phyloP scores from a whole-genome alignment of 2,113 vertebrate genomes.

The Monopterus albus region DNA sequence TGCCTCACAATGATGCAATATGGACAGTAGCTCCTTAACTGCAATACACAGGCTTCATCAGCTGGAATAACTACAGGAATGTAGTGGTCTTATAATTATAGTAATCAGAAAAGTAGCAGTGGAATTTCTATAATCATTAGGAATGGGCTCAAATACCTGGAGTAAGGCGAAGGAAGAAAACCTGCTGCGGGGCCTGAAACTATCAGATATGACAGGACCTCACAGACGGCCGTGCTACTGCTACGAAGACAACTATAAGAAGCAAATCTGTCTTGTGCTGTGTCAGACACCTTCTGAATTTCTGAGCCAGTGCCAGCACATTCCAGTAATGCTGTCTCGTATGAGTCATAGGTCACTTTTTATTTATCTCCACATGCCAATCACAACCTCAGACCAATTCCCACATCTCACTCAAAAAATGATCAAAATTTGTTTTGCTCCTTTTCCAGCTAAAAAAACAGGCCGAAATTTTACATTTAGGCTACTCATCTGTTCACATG shows the following conservation, averaged over 20 bases:
- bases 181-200: constrained; percentile 28
- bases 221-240: background rate
- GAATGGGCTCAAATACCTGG: constrained; percentile 45
- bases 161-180: constrained; percentile 3
- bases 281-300: constrained; percentile 23
- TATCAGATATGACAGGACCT: too few species aligned
- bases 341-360: constrained; percentile 25
- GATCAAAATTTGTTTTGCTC: constrained; percentile 6
- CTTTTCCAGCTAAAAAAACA: constrained; percentile 28
- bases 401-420: constrained; percentile 20
- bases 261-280: constrained; percentile 22
- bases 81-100: constrained; percentile 63
- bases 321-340: constrained; percentile 28
- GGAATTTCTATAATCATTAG: constrained; percentile 64
- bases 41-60: constrained; percentile 41
- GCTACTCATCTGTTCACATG: constrained; percentile 44
- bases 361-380: constrained; percentile 20
- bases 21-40: constrained; percentile 53
- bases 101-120: constrained; percentile 60
- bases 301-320: constrained; percentile 26
- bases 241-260: constrained; percentile 30
- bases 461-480: constrained; percentile 5
- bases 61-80: constrained; percentile 61
- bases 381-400: constrained; percentile 6
- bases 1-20: constrained; percentile 26